Evolutionary conservation across 2,797 vertebrate genomes (phyloP), one percentile per base, ranked within the genome.

Genomic region (Helostoma temminkii): DNA sequence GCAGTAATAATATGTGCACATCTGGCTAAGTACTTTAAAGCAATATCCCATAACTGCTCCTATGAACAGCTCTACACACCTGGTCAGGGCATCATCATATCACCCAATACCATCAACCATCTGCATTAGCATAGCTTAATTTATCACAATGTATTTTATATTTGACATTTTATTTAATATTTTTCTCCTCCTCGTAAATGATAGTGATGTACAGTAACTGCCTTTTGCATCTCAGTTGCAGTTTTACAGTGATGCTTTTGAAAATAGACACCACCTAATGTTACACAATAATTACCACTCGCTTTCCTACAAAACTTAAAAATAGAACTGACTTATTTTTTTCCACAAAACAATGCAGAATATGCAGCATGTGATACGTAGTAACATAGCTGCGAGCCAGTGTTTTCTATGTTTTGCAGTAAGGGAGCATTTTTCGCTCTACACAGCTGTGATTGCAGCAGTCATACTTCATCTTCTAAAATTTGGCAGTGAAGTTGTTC

Each of bases 1-100:
- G 0, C 1, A 36, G 57, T 64, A 76, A 80, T 74, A 52, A 66
- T 63, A 43, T 63, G 53, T 4, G 11, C 61, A 76, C 81, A 86
- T 82, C 74, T 81, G 75, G 76, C 49, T 52, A 58, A 80, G 36
- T 26, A 41, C 19, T 42, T 64, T 55, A 57, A 73, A 80, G 49
- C 43, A 55, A 18, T 14, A 39, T 78, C 67, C 65, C 73, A 52
- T 45, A 53, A 50, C 67, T 70, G 78, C 61, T 66, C 48, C 59
- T 68, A 60, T 59, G 24, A 76, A 34, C 50, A 47, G 48, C 19
- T 72, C 30, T 28, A 4, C 62, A 74, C 58, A 81, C 46, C 76
- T 81, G 71, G 39, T n/a, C 34, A 39, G 26, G 26, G 59, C 25
- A 21, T 52, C 32, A 47, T 49, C 16, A 32, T 46, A 58, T 10